Percentiles rank a stretch among this genome's conserved stretches.
phyloP scores from a whole-genome alignment of 2,113 vertebrate genomes.

The Siphamia tubifer region DNA sequence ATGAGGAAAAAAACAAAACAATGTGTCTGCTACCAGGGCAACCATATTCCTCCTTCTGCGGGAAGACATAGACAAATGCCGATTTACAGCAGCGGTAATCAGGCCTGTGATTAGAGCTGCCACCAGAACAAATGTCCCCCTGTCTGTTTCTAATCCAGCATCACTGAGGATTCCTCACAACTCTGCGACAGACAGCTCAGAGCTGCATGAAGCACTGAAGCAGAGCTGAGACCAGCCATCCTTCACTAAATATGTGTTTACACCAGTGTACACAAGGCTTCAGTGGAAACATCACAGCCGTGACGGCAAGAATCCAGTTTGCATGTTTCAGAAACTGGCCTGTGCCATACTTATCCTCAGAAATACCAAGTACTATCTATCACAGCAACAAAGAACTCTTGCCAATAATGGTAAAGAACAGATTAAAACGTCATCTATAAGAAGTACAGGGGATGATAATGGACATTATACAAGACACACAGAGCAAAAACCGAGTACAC shows the following conservation, averaged over 20 bases:
- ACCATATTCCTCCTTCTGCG: not conserved
- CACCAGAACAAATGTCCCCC: not conserved
- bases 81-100: conserved; percentile 2
- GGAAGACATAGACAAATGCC: not conserved
- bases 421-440: not conserved
- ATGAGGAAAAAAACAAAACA: not conserved
- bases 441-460: too few species aligned
- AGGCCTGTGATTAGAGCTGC: conserved; percentile 3
- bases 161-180: conserved; percentile 17
- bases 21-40: conserved; percentile 12
- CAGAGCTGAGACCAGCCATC: conserved; percentile 7
- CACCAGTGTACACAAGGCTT: not conserved
- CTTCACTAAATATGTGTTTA: conserved; percentile 7
- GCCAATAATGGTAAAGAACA: not conserved
- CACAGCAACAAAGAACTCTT: not conserved
- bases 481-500: too few species aligned
- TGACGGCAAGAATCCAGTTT: not conserved
- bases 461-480: too few species aligned
- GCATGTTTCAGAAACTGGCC: not conserved
- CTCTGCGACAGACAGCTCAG: conserved; percentile 6
- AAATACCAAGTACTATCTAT: not conserved
- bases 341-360: not conserved
- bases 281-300: not conserved
- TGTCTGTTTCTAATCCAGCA: not conserved
- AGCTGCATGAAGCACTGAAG: conserved; percentile 10